Evolutionary conservation across 2,797 vertebrate species (phyloP), one percentile per base, ranked within the genome.

Genomic region (Echeneis naucrates): DNA sequence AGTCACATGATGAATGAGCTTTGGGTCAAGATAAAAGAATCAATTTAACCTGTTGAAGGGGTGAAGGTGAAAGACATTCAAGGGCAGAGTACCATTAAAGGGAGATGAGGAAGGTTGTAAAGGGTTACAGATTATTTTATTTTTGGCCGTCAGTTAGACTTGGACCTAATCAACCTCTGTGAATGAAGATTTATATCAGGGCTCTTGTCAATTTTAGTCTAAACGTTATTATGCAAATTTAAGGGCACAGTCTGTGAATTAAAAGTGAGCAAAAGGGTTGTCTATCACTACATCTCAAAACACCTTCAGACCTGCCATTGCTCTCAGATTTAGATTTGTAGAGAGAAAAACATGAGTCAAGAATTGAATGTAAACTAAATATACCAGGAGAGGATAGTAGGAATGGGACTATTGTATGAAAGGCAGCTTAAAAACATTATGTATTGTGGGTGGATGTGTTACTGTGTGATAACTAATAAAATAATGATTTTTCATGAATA

Each of bases 201-300:
- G 23, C 35, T 32, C 5, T 72, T 64, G 40, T 81, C 58, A 66
- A 47, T 69, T 63, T 48, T 8, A 75, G 81, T 87, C 47, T 24
- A 70, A 78, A 70, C 26, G 54, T 58, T 80, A 75, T 89, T 83
- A 86, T 87, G 62, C 56, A 77, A 81, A 89, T 85, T 83, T 58
- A 32, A 76, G 72, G 78, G 56, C 53, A 72, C n/a, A 57, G n/a
- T 55, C 27, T 66, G 32, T 64, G 47, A 71, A 64, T 35, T 32
- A 47, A 67, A 65, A 38, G 37, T 21, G 47, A 51, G 53, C n/a
- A 17, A 63, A 71, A 62, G 35, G 30, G 68, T 74, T 64, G 24
- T 26, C 9, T 50, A 3, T 14, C 11, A 27, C 19, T 53, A 16
- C 35, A 45, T 62, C 1, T 30, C 19, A 52, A 27, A 44, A 30